Conservation (phyloP, 2,113 vertebrate genomes). For the Cichladusa arquata region DNA sequence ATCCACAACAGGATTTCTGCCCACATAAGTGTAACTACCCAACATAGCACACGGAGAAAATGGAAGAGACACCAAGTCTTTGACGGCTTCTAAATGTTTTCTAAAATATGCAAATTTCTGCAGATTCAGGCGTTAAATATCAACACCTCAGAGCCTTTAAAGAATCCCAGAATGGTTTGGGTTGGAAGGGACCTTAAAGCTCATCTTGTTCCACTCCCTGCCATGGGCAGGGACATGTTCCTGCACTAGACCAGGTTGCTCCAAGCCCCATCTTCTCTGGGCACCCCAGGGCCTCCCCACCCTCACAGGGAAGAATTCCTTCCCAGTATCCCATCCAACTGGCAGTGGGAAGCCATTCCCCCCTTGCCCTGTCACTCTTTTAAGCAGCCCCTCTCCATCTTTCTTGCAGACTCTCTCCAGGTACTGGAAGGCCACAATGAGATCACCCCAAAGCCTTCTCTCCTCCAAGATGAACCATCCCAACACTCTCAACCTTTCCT, state of each 20-base stretch:
- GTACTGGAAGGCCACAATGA: not conserved
- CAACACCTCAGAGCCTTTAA: not conserved
- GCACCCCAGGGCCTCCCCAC: not conserved
- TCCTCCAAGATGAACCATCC: not conserved
- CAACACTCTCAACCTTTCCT: not conserved
- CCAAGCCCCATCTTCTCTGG: not conserved
- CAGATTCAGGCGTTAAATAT: slow-evolving; percentile 1
- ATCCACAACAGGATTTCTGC: slow-evolving; percentile 51
- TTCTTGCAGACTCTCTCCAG: not conserved
- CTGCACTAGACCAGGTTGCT: accelerated
- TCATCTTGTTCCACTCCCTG: not conserved
- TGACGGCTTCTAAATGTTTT: slow-evolving; percentile 28
- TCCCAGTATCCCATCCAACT: not conserved
- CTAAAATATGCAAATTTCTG: slow-evolving; percentile 38
- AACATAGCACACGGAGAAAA: slow-evolving; percentile 39
- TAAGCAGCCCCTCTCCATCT: not conserved
- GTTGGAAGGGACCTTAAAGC: not conserved
- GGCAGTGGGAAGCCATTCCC: not conserved
- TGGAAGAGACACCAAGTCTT: slow-evolving; percentile 23
- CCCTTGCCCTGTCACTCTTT: not conserved
- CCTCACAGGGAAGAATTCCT: not conserved
- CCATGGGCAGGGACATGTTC: not conserved
- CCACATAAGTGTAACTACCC: slow-evolving; percentile 47
- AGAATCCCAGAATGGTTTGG: not conserved
- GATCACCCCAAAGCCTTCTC: not conserved